Percentiles rank a stretch among this genome's conserved stretches.
These are phyloP conservation scores for Arbacia lixula DNA, from an alignment of 53 echinoderm and acorn worm genomes.

Conservation along the genomic window DNA sequence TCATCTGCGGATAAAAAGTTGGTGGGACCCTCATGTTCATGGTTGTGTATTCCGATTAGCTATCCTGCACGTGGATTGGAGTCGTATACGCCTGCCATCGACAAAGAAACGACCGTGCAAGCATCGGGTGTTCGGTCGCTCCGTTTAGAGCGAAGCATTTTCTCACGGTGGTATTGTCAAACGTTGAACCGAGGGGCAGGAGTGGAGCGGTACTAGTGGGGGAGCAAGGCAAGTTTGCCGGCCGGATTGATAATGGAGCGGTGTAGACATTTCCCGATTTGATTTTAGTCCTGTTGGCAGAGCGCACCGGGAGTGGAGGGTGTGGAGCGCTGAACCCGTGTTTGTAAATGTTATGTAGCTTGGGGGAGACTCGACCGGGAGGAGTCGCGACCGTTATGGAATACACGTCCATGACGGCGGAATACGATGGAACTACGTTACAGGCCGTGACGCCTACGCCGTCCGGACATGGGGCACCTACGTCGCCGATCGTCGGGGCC, in stretches of 20 bases:
- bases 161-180: not conserved
- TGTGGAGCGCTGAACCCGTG: not conserved
- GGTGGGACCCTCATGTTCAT: too few relatives aligned
- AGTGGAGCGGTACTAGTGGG: too few relatives aligned
- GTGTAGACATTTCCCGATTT: constrained; percentile 8
- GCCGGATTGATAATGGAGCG: too few relatives aligned
- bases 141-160: not conserved
- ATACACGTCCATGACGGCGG: constrained; percentile 10
- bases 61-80: not conserved
- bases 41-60: too few relatives aligned
- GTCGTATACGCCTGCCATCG: too few relatives aligned
- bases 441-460: constrained; percentile 37
- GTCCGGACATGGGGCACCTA: constrained; percentile 34
- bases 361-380: constrained; percentile 18
- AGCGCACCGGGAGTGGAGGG: not conserved
- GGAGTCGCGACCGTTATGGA: not conserved
- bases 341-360: not conserved
- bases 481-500: constrained; percentile 39
- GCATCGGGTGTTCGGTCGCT: too few relatives aligned
- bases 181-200: not conserved
- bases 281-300: not conserved
- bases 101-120: too few relatives aligned
- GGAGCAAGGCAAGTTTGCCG: too few relatives aligned
- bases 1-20: too few relatives aligned
- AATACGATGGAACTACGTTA: constrained; percentile 26